Conservation (phyloP, 1,140 invertebrate species). For the Tetramorium parvispinum region DNA sequence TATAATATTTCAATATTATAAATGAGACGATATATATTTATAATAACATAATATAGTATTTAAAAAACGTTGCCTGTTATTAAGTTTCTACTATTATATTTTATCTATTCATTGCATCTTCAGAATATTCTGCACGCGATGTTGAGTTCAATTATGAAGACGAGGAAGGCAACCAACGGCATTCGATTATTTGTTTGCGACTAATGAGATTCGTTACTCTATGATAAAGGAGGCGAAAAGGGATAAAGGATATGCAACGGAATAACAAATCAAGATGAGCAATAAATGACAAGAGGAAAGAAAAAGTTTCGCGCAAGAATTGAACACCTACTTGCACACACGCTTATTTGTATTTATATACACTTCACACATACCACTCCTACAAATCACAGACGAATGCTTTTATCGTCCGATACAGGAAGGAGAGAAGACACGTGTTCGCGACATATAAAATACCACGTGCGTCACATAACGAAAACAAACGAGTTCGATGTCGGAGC, state of each 20-base stretch:
- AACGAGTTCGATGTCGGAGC: slow-evolving; percentile 1
- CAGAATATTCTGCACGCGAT: neutral
- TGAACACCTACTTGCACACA: neutral
- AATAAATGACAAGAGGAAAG: slow-evolving; percentile 43
- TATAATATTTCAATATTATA: neutral
- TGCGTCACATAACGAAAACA: slow-evolving; percentile 10
- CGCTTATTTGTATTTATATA: neutral
- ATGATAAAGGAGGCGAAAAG: neutral
- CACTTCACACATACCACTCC: neutral
- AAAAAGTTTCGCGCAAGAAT: slow-evolving; percentile 23
- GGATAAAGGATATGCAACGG: neutral
- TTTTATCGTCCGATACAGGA: slow-evolving; percentile 24
- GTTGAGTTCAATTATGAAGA: slow-evolving; percentile 35
- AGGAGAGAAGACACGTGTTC: neutral
- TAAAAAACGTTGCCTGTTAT: neutral
- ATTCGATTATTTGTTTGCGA: slow-evolving; percentile 60
- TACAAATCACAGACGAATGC: slow-evolving; percentile 28
- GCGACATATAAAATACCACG: slow-evolving; percentile 11
- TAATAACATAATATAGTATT: neutral
- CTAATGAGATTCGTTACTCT: slow-evolving; percentile 53
- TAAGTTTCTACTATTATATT: neutral
- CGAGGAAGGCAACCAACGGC: neutral
- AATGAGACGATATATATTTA: neutral
- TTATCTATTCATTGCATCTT: neutral
- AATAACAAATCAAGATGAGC: slow-evolving; percentile 60